Evolutionary conservation across 2,888 invertebrate genomes (phyloP), one percentile per base, ranked within the genome.

Genomic region (Meliscaeva auricollis): DNA sequence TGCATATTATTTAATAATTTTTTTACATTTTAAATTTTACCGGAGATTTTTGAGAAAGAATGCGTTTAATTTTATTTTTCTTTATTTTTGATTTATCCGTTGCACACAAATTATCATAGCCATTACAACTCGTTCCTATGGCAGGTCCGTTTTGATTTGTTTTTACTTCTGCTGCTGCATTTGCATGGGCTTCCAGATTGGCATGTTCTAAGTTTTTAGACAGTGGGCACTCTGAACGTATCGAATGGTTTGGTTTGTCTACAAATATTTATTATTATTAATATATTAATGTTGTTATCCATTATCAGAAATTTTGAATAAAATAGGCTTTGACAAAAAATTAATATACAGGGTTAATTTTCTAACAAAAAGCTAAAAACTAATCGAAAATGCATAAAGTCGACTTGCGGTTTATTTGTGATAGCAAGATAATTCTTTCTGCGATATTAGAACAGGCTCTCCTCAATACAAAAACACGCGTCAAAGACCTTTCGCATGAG

Each of bases 171-270:
- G 13, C 15, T 15, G 60, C 22, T 8, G 17, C 3, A 9, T 9
- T 70, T 9, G 32, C 9, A 26, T 30, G 50, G 7, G 5, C 35
- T 32, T 50, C 30, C 8, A 30, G 4, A 41, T 17, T 35, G 8
- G n/a, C 2, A 22, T 3, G 4, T 8, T 73, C 68, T 15, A 13
- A 4, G 20, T n/a, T 50, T 15, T 20, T 62, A 30, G 13, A 20
- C 62, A 52, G 58, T 13, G 13, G 4, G 4, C 2, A 26, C 3
- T 26, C 4, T 26, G 26, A 26, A 4, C 26, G 26, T 26, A 3
- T 26, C 4, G 20, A 44, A 74, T 74, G 26, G 44, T 73, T 79
- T 50, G 68, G 11, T 52, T 52, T 52, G 35, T 60, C 79, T 79
- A 22, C 0, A 73, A 66, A 38, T 58, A 30, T 26, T 4, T 26